Evolutionary conservation across 2,113 vertebrate species (phyloP).

Genomic region (Syngnathus typhle): DNA sequence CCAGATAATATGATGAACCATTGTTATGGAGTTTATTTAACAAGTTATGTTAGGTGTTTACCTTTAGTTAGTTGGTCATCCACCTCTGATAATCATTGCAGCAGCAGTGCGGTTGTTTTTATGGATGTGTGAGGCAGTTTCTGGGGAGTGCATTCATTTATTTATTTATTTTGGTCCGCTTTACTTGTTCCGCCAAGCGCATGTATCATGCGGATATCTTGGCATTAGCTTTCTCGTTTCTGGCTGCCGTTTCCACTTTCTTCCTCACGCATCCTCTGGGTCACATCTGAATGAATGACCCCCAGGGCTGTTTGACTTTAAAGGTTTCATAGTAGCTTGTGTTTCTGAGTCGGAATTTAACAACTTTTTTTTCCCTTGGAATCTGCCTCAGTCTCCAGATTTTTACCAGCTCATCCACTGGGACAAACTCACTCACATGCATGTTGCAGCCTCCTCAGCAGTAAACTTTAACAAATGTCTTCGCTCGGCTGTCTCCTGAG

Average conservation of each 20-base stretch:
- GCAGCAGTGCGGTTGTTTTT: not conserved
- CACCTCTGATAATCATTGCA: not conserved
- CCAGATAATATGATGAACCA: not conserved
- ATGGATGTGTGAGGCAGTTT: not conserved
- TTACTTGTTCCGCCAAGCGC: not conserved
- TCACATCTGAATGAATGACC: not conserved
- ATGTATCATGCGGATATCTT: not conserved
- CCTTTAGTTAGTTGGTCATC: not conserved
- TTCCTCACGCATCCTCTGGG: not conserved
- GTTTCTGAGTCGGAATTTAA: not conserved
- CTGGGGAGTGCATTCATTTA: not conserved
- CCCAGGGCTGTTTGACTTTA: not conserved
- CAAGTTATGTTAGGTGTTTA: not conserved
- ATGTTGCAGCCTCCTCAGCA: slow-evolving; percentile 43
- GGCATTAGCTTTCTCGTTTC: not conserved
- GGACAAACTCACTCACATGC: slow-evolving; percentile 16
- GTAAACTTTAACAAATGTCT: slow-evolving; percentile 49
- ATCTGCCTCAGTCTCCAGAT: slow-evolving; percentile 2
- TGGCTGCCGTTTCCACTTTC: not conserved
- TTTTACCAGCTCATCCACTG: slow-evolving; percentile 1
- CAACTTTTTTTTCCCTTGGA: slow-evolving; percentile 4
- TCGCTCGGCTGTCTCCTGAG: slow-evolving; percentile 31
- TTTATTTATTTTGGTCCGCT: not conserved
- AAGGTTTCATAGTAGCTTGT: not conserved
- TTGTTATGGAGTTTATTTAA: not conserved